Evolutionary conservation across 2,888 invertebrate genomes (phyloP), one percentile per base, ranked within the genome.

Genomic region (Microctonus aethiopoides): DNA sequence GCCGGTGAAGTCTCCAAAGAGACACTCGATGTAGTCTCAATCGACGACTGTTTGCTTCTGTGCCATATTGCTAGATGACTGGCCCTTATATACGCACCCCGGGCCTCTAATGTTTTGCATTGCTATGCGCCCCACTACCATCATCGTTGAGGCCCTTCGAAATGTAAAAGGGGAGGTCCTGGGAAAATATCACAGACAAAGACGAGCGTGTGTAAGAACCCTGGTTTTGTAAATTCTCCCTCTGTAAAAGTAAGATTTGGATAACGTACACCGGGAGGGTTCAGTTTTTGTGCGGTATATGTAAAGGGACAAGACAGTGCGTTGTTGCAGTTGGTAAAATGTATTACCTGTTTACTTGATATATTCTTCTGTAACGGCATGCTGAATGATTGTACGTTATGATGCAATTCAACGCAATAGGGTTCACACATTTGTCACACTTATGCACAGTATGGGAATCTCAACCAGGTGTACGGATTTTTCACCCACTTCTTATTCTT

Each of bases 181-280:
- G 83, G 82, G 83, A 83, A 83, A 83, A 81, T 81, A 78, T 77
- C 74, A 70, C 34, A 68, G 70, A 78, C 80, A 78, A 80, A 80
- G 77, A 76, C 71, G 75, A 68, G 34, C 39, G 16, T 46, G 24
- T 56, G 24, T 54, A 54, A 26, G 66, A 46, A 64, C 63, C 63
- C 51, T 32, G 10, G 57, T 20, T 57, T 32, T 24, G 13, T 10
- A 36, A 52, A 20, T 66, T 41, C 24, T 32, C 39, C 41, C 62
- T 29, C 11, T 20, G 16, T 46, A 46, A 3, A 46, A 46, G 6
- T 6, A 46, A 46, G 46, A 46, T 46, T 46, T 46, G 46, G 59
- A 59, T 59, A 34, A 59, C 59, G 59, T 59, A 59, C 16, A 59
- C 32, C 10, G 32, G 34, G 16, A 59, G 59, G 34, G 32, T 5